Conservation (phyloP, 1,140 invertebrate genomes). For the Bombus pascuorum region DNA sequence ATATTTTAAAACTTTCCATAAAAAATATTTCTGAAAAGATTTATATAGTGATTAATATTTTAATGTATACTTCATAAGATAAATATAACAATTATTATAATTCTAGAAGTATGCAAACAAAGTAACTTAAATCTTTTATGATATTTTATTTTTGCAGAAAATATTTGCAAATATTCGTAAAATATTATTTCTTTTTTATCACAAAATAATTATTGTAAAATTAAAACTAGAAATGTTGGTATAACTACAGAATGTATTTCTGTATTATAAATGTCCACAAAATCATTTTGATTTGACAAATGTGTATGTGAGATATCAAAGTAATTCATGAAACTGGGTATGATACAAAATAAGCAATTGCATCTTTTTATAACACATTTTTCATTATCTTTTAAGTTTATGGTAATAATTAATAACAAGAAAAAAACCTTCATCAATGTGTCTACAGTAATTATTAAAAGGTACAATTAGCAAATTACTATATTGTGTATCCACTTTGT, state of each 20-base stretch:
- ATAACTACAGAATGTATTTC: constrained; percentile 26
- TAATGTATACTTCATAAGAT: constrained; percentile 12
- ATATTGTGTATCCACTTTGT: constrained; percentile 82
- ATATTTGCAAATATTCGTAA: constrained; percentile 16
- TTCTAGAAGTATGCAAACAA: constrained; percentile 16
- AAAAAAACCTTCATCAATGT: constrained; percentile 81
- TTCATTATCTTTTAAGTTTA: constrained; percentile 81
- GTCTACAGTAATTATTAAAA: constrained; percentile 83
- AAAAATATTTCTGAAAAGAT: not conserved
- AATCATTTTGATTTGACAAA: constrained; percentile 16
- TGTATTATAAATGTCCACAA: constrained; percentile 23
- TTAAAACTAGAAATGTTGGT: constrained; percentile 21
- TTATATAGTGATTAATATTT: not conserved
- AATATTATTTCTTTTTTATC: constrained; percentile 14
- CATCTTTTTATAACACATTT: constrained; percentile 80
- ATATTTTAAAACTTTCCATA: not conserved
- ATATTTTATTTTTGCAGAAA: not conserved
- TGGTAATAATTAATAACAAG: constrained; percentile 82
- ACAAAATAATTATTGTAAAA: constrained; percentile 37
- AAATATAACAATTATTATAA: constrained; percentile 43
- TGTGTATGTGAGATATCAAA: constrained; percentile 21
- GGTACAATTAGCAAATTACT: constrained; percentile 83
- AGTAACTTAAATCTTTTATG: constrained; percentile 22
- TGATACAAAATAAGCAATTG: constrained; percentile 75
- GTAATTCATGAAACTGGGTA: constrained; percentile 59